Conservation (phyloP, 2,888 invertebrate genomes). For the Sepioteuthis lessoniana region DNA sequence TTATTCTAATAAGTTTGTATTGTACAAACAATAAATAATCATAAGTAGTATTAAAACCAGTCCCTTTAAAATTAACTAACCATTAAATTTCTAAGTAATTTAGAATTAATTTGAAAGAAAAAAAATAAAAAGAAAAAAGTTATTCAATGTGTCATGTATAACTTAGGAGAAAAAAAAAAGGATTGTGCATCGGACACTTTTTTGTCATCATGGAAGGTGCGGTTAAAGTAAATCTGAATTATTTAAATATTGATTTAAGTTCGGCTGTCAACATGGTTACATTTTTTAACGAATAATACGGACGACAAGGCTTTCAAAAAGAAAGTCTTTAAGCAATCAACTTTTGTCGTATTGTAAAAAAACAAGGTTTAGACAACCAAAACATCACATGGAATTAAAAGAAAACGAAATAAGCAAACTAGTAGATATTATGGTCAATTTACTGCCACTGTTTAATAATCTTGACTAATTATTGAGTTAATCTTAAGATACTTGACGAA, state of each 20-base stretch:
- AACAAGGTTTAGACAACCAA: too few species aligned
- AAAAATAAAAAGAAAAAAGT: not conserved
- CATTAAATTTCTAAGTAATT: not conserved
- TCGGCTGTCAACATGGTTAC: too few species aligned
- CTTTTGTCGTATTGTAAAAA: too few species aligned
- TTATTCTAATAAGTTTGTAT: not conserved
- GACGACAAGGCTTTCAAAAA: too few species aligned
- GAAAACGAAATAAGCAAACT: too few species aligned
- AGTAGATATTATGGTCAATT: too few species aligned
- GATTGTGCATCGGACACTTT: not conserved
- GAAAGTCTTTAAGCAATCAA: too few species aligned
- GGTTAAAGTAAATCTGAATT: not conserved
- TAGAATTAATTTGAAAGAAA: not conserved
- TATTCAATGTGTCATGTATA: not conserved
- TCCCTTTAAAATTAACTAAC: not conserved
- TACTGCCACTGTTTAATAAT: too few species aligned
- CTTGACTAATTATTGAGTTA: too few species aligned
- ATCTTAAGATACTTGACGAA: too few species aligned
- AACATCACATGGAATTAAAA: too few species aligned
- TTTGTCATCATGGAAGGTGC: not conserved
- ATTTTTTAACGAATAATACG: too few species aligned
- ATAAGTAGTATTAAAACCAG: not conserved
- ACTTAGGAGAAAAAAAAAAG: not conserved
- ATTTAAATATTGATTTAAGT: not conserved
- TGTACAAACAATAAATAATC: not conserved